Conservation (phyloP, 2,888 invertebrate genomes). For the Adelognathus sp. region DNA sequence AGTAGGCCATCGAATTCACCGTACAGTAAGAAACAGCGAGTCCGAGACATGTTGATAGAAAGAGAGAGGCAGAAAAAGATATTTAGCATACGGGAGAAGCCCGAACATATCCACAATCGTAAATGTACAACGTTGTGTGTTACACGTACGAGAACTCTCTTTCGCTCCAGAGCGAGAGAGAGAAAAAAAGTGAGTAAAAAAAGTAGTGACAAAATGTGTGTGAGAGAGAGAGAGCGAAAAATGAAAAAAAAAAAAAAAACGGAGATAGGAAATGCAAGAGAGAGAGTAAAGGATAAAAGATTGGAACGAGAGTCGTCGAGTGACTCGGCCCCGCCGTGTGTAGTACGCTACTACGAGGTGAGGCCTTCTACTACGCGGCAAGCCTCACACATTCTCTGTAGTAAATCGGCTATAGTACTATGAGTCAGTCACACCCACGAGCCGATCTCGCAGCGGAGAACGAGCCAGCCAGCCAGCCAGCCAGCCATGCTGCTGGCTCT, state of each 20-base stretch:
- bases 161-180: neutral
- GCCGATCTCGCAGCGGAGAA: conserved; percentile 68
- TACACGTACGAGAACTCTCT: neutral
- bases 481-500: conserved; percentile 23
- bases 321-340: conserved; percentile 60
- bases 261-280: neutral
- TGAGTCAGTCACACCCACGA: conserved; percentile 80
- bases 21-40: conserved; percentile 33
- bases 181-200: neutral
- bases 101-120: conserved; percentile 18
- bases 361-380: conserved; percentile 63
- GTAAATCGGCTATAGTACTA: conserved; percentile 80
- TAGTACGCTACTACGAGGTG: conserved; percentile 58
- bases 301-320: conserved; percentile 53
- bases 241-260: neutral
- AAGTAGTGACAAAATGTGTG: conserved; percentile 11
- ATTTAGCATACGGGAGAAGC: conserved; percentile 52
- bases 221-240: neutral
- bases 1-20: conserved; percentile 63
- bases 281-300: conserved; percentile 24
- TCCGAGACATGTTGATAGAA: conserved; percentile 5
- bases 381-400: conserved; percentile 76
- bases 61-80: no score
- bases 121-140: neutral
- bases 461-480: conserved; percentile 17